Conservation (phyloP, 2,113 vertebrate species). For the Microcebus lehilahytsara region DNA sequence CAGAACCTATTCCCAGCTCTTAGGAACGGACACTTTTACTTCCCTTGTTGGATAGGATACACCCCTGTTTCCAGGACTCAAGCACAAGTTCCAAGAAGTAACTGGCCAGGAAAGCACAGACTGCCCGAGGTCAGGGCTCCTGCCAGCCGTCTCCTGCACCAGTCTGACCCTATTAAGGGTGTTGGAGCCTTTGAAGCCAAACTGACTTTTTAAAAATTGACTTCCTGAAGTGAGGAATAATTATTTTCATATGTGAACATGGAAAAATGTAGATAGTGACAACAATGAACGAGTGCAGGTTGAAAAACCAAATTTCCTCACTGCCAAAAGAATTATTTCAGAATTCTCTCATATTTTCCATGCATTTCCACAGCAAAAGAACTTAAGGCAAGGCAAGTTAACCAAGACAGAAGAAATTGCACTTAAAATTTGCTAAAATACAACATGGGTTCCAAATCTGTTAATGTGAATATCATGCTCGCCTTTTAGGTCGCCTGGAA, state of each 20-base stretch:
- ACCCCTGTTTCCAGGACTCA: neutral
- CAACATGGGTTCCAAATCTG: neutral
- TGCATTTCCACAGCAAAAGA: neutral
- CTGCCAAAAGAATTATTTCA: conserved; percentile 49
- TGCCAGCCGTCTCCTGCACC: neutral
- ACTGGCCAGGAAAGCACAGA: neutral
- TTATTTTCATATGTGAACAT: conserved; percentile 64
- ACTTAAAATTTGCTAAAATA: neutral
- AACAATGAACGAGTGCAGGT: conserved; percentile 11
- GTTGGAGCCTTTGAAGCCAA: conserved; percentile 54
- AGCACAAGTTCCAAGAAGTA: neutral
- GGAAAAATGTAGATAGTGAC: conserved; percentile 45
- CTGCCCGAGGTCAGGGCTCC: neutral
- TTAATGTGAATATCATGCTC: neutral
- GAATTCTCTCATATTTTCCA: conserved; percentile 40
- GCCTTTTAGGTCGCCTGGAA: neutral
- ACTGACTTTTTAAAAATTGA: conserved; percentile 30
- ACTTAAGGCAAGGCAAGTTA: neutral
- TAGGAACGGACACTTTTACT: neutral
- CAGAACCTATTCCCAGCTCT: neutral
- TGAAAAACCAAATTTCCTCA: conserved; percentile 33
- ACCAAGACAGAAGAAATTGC: conserved; percentile 32
- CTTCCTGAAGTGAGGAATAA: conserved; percentile 66
- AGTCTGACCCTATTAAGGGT: neutral
- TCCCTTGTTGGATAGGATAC: neutral